A percentile compares a stretch with the other conserved stretches of the same genome.
phyloP scores from a whole-genome alignment of 1,140 invertebrate genomes.

The Mactra quadrangularis region DNA sequence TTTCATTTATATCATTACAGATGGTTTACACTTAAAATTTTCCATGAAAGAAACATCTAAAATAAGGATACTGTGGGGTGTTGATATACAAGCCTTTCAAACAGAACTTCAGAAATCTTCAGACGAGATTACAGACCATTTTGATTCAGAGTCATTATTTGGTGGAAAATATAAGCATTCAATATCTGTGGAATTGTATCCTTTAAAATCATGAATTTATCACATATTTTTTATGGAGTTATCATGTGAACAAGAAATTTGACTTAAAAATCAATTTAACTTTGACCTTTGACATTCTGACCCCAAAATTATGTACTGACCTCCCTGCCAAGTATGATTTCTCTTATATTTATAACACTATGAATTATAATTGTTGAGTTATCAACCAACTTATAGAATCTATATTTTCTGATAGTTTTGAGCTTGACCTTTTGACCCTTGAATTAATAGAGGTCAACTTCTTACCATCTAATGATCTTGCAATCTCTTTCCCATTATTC shows the following conservation, averaged over 20 bases:
- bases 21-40: conserved; percentile 24
- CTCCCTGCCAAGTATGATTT: background rate
- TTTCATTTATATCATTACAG: too few relatives aligned
- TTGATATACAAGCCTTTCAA: conserved; percentile 56
- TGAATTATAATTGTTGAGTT: background rate
- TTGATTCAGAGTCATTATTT: conserved; percentile 15
- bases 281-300: background rate
- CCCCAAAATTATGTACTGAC: background rate
- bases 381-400: background rate
- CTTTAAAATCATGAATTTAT: background rate
- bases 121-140: conserved; percentile 4
- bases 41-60: conserved; percentile 18
- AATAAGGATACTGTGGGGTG: conserved; percentile 42
- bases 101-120: conserved; percentile 26
- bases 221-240: background rate
- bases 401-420: too few relatives aligned
- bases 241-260: background rate
- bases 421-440: too few relatives aligned
- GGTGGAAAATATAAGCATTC: conserved; percentile 27
- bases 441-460: too few relatives aligned
- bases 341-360: background rate
- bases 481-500: too few relatives aligned
- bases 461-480: too few relatives aligned
- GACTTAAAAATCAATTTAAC: background rate
- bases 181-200: conserved; percentile 27